Evolutionary conservation across 2,113 vertebrate species (phyloP).

Genomic region (Macquaria australasica): DNA sequence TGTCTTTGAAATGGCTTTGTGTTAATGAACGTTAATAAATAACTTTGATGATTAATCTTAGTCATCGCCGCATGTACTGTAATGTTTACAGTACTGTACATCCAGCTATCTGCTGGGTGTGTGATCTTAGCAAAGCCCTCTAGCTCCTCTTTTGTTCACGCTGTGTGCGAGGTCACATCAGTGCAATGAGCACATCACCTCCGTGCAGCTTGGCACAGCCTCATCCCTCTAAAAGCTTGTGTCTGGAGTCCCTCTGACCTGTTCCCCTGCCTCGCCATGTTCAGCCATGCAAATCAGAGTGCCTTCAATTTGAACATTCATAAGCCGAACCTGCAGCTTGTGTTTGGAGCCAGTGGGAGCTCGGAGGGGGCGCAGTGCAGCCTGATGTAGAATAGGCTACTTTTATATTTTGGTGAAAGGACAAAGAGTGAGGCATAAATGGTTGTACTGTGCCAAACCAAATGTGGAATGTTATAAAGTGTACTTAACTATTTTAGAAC

Average conservation of each 20-base stretch:
- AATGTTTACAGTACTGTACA: conserved; percentile 24
- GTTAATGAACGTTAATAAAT: conserved; percentile 66
- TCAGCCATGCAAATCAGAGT: conserved; percentile 77
- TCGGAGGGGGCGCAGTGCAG: conserved; percentile 10
- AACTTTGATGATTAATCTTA: conserved; percentile 41
- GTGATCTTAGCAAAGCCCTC: conserved; percentile 43
- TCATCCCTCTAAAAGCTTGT: conserved; percentile 72
- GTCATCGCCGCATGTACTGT: not conserved
- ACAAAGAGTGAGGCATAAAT: not conserved
- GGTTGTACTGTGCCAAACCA: conserved; percentile 1
- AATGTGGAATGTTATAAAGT: not conserved
- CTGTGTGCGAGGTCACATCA: conserved; percentile 59
- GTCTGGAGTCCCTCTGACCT: conserved; percentile 66
- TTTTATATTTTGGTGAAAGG: conserved; percentile 42
- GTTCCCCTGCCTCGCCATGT: conserved; percentile 64
- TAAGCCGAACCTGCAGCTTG: conserved; percentile 52
- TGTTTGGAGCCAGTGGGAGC: conserved; percentile 46
- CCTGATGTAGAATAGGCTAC: conserved; percentile 5
- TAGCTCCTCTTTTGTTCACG: conserved; percentile 52
- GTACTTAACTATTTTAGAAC: not conserved
- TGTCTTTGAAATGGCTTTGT: conserved; percentile 59
- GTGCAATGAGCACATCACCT: conserved; percentile 65
- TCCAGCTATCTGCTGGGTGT: conserved; percentile 15
- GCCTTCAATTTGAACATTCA: conserved; percentile 72
- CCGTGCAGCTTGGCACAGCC: conserved; percentile 45